Percentiles rank a stretch among this genome's conserved stretches.
Evolutionary conservation across 1,140 invertebrate species (phyloP).

Genomic region (Metaphire vulgaris): DNA sequence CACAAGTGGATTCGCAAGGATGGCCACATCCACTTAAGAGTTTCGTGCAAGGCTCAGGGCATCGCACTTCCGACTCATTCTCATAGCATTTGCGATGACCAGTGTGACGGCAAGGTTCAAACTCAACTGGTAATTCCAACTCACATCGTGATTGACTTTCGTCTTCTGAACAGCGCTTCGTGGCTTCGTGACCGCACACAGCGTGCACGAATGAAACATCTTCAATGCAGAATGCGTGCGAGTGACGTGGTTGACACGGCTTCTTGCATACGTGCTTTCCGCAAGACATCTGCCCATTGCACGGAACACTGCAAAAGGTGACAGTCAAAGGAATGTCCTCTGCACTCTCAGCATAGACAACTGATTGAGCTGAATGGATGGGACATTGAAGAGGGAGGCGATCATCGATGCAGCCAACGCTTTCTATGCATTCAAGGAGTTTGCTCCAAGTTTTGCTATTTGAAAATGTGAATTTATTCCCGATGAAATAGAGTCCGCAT

Average conservation of each 20-base stretch:
- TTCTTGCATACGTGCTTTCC: neutral
- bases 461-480: neutral
- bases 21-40: neutral
- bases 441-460: neutral
- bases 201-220: neutral
- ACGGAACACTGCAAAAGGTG: conserved; percentile 7
- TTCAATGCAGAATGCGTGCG: neutral
- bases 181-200: neutral
- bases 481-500: conserved; percentile 10
- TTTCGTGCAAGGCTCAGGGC: neutral
- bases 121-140: neutral
- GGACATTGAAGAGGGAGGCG: neutral
- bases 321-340: neutral
- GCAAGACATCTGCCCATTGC: neutral
- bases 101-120: neutral
- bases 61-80: neutral
- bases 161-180: neutral
- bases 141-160: neutral
- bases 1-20: neutral
- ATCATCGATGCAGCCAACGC: neutral
- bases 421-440: neutral
- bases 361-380: neutral
- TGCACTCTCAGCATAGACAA: neutral
- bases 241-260: neutral
- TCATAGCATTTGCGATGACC: neutral